These are phyloP conservation scores for Drosophila ogumai DNA, from an alignment of 1,140 invertebrate species.

Conservation along the genomic window DNA sequence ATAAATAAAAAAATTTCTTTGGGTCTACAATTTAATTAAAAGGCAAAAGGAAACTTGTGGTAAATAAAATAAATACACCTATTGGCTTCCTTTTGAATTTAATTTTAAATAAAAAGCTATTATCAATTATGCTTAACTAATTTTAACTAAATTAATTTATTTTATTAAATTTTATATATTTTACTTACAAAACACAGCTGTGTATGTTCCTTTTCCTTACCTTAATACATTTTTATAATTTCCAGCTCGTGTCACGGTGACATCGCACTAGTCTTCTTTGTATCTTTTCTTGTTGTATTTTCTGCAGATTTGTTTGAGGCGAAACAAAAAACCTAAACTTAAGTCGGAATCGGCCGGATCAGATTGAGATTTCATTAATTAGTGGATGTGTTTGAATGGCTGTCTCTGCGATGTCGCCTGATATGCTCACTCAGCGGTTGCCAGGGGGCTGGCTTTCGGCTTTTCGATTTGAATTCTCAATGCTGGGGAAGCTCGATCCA, in stretches of 20 bases:
- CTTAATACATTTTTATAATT: too few species aligned
- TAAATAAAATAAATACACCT: too few species aligned
- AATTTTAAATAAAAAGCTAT: neutral
- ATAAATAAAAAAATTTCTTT: too few species aligned
- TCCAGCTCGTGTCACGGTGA: conserved; percentile 23
- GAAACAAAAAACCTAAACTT: conserved; percentile 11
- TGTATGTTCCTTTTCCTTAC: too few species aligned
- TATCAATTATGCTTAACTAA: neutral
- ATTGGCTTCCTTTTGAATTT: too few species aligned
- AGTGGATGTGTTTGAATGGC: conserved; percentile 47
- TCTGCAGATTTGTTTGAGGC: conserved; percentile 23
- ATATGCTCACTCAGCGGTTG: conserved; percentile 26
- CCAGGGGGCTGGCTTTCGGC: conserved; percentile 6
- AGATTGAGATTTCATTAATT: conserved; percentile 82
- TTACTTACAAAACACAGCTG: too few species aligned
- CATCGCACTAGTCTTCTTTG: conserved; percentile 12
- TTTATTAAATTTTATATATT: too few species aligned
- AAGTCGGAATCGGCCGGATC: conserved; percentile 42
- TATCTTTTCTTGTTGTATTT: conserved; percentile 2
- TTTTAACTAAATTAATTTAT: neutral
- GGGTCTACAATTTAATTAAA: too few species aligned
- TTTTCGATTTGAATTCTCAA: conserved; percentile 3
- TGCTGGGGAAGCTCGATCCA: conserved; percentile 32
- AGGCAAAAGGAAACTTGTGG: too few species aligned
- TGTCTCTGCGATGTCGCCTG: conserved; percentile 24